A percentile compares a stretch with the other conserved stretches of the same genome.
These are phyloP conservation scores for Eurytoma californica DNA, from an alignment of 2,888 invertebrate species.

Conservation along the genomic window DNA sequence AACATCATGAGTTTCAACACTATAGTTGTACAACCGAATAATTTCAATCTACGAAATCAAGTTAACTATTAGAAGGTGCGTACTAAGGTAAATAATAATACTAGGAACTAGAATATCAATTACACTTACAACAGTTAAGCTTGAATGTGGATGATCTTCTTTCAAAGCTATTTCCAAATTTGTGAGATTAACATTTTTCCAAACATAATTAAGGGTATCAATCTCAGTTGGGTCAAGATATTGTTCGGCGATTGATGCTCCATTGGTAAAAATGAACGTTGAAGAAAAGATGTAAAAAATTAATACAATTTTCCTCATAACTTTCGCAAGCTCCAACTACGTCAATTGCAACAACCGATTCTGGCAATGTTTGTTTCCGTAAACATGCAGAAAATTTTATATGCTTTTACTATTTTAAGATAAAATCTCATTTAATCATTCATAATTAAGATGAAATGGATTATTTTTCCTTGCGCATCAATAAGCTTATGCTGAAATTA, in stretches of 20 bases:
- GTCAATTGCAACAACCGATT: no score
- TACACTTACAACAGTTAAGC: background rate
- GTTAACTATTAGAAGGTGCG: background rate
- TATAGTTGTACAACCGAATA: slow-evolving; percentile 80
- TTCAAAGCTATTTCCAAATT: background rate
- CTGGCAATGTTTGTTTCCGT: no score
- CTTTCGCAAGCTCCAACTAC: no score
- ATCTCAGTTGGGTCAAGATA: background rate
- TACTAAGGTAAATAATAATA: no score
- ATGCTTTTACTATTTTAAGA: no score
- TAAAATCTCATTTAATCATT: no score
- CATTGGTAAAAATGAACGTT: background rate
- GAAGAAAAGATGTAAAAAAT: background rate
- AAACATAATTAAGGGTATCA: background rate
- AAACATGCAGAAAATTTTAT: no score
- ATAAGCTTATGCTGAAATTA: no score
- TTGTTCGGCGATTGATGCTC: background rate
- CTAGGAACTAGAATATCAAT: no score
- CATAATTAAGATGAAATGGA: no score
- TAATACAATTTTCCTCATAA: no score
- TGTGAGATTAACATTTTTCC: background rate
- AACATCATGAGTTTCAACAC: slow-evolving; percentile 79
- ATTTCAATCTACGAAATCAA: slow-evolving; percentile 72
- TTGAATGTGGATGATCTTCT: background rate
- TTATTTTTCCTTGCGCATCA: no score